Base-by-base conservation (phyloP, 2,113 vertebrate genomes). In the Acanthisitta chloris region DNA sequence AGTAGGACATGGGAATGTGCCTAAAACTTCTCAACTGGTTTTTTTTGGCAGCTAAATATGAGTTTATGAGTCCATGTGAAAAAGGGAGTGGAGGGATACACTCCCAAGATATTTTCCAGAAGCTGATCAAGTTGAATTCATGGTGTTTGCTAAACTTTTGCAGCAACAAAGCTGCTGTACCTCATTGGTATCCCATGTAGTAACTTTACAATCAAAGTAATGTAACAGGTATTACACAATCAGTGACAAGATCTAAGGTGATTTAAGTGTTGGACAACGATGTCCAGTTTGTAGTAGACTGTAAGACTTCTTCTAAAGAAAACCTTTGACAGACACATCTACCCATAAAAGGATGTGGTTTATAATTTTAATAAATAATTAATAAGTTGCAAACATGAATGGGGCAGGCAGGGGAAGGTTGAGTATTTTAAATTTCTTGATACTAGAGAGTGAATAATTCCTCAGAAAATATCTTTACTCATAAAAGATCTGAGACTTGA, bases 351-450 rank as follows among this genome's bases (percentile, higher is more conserved):
- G 0, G 1, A 15, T 65, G 5, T 43, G 11, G 1, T n/a, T 69
- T 72, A 8, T 76, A 29, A 62, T 49, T 67, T n/a, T n/a, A n/a
- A n/a, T n/a, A n/a, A n/a, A n/a, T n/a, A n/a, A 45, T 79, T 93
- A 20, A 49, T n/a, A 87, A 34, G 7, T 58, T 2, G 14, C 7
- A 81, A 81, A 16, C 29, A 33, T 42, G 10, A n/a, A 36, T 31
- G 17, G 3, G 7, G 6, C 4, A 21, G 6, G 1, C 45, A 3
- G 12, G 5, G 3, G 5, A 48, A 52, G 5, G 3, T 0, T 46
- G 14, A 65, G 16, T 81, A 45, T 51, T 51, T 74, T 28, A 28
- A 48, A 65, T 72, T 77, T 84, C 12, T 28, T 69, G 26, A 52
- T 61, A 81, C 4, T 23, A 34, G 3, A 25, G 14, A 67, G 8